Base-by-base conservation (phyloP, 2,797 vertebrate species). In the Octomys mimax region DNA sequence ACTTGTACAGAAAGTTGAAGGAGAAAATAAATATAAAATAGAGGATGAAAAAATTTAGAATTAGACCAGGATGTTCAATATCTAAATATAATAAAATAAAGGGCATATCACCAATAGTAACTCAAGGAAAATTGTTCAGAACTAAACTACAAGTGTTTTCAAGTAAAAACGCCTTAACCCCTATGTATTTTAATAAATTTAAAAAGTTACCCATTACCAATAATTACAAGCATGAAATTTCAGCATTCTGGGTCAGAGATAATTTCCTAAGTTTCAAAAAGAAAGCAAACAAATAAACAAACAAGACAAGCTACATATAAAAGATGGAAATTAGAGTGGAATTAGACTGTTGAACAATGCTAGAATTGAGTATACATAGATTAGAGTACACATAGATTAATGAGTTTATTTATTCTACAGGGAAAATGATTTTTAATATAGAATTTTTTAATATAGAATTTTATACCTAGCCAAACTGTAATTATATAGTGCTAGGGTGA, bases 281-380 rank as follows among this genome's bases (percentile, higher is more conserved):
- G 66, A 21, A 14, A 83, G 14, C 14, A 57, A 57, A 57, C 54
- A 79, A 49, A 14, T 4, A 78, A 13, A 84, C 21, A 66, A 22
- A 7, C 7, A 75, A 70, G 46, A 36, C 3, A 92, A 70, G 92
- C 61, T 12, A 64, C 24, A 71, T 59, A 68, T 3, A 75, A 88
- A 90, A 61, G 16, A 88, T 83, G 39, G 36, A 95, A 95, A 42
- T 80, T 61, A n/a, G 52, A 90, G 57, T 87, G 31, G 42, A 93
- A 77, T 31, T 31, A 10, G 62, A 87, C 19, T 73, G 16, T 85
- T 82, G 26, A 91, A 73, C 0, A 75, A 42, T 26, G 54, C 54
- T 80, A 86, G 36, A 89, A 59, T 31, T 70, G 64, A 46, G 18
- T 81, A 78, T 42, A 91, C 14, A 46, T 61, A 33, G n/a, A 52